Percentiles rank a stretch among this genome's conserved stretches.
phyloP scores from a whole-genome alignment of 2,113 vertebrate species.

The Loxodonta africana region DNA sequence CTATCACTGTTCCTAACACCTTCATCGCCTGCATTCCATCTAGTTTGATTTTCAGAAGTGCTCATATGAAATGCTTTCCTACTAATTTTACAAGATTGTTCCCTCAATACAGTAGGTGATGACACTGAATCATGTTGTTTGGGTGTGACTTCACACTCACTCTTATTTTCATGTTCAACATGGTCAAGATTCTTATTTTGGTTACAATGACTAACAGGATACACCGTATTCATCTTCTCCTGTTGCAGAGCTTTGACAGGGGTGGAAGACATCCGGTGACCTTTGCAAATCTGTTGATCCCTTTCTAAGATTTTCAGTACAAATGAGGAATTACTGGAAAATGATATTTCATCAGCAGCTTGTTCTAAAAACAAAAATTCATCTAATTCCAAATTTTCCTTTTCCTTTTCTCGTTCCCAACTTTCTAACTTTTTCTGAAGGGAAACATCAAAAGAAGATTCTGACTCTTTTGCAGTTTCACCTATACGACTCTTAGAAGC shows the following conservation, averaged over 20 bases:
- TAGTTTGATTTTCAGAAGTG: constrained; percentile 55
- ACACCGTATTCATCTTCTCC: not conserved
- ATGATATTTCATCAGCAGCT: constrained; percentile 97
- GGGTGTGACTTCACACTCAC: not conserved
- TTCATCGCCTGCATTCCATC: constrained; percentile 72
- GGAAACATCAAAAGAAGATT: constrained; percentile 92
- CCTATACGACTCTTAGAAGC: constrained; percentile 18
- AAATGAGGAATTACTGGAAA: constrained; percentile 98
- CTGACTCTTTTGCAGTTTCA: constrained; percentile 72
- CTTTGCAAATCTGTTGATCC: constrained; percentile 87
- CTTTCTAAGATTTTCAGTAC: constrained; percentile 93
- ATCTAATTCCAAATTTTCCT: constrained; percentile 94
- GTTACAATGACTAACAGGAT: not conserved
- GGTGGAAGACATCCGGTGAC: constrained; percentile 94
- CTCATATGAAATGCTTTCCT: constrained; percentile 33
- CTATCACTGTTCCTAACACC: constrained; percentile 66
- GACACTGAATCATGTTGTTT: constrained; percentile 17
- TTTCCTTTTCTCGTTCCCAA: constrained; percentile 92
- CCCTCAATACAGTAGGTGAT: constrained; percentile 45
- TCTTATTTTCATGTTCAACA: not conserved
- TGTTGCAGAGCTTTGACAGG: constrained; percentile 91
- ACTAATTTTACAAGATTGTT: constrained; percentile 52
- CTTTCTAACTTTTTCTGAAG: constrained; percentile 92
- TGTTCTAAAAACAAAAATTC: constrained; percentile 98
- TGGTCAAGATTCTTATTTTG: constrained; percentile 30